Conservation (phyloP, 1,140 invertebrate genomes). For the Drosophila pallidifrons region DNA sequence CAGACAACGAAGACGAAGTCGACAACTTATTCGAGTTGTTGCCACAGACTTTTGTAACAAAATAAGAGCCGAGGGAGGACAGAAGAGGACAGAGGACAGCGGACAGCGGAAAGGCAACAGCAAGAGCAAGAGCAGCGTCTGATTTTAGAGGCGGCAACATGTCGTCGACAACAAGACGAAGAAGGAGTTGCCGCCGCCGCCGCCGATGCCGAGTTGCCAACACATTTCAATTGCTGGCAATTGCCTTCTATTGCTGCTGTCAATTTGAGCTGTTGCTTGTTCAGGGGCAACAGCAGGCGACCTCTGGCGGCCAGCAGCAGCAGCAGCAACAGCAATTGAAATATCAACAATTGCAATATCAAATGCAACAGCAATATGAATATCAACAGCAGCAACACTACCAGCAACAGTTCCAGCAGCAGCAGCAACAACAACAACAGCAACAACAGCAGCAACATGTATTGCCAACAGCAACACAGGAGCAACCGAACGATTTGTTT, state of each 20-base stretch:
- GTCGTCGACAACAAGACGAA: constrained; percentile 41
- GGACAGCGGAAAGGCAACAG: no score
- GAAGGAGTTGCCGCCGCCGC: neutral
- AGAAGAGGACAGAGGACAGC: neutral
- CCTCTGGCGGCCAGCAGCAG: constrained; percentile 51
- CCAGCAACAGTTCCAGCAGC: constrained; percentile 71
- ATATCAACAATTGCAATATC: constrained; percentile 77
- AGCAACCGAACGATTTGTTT: constrained; percentile 62
- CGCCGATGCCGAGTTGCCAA: constrained; percentile 55
- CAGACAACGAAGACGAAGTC: neutral
- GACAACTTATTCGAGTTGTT: constrained; percentile 21
- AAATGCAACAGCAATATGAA: constrained; percentile 80
- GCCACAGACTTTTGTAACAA: constrained; percentile 61
- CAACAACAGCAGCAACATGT: constrained; percentile 34
- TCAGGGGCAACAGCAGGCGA: constrained; percentile 51
- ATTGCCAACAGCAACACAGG: constrained; percentile 37
- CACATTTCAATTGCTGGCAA: constrained; percentile 69
- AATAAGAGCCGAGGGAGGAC: constrained; percentile 27
- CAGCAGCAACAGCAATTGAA: constrained; percentile 51
- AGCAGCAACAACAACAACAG: constrained; percentile 50
- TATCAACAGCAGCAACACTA: constrained; percentile 74
- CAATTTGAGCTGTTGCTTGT: constrained; percentile 48
- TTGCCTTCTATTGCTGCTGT: constrained; percentile 65
- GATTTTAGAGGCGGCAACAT: constrained; percentile 56
- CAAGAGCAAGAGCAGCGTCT: neutral